Conservation (phyloP, 2,113 vertebrate genomes). For the Epinephelus cyanopodus region DNA sequence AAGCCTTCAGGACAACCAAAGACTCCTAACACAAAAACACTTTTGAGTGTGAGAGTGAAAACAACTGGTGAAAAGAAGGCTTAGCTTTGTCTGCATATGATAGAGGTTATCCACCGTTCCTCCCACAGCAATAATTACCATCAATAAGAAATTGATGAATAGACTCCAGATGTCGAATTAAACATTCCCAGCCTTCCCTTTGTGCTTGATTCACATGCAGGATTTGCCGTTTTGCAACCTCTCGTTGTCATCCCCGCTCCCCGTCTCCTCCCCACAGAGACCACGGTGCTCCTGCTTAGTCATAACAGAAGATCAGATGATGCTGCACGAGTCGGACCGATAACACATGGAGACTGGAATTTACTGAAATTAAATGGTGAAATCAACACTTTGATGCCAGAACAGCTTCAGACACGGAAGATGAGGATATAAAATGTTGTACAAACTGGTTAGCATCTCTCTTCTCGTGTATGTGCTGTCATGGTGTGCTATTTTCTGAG, state of each 20-base stretch:
- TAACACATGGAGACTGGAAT: conserved; percentile 39
- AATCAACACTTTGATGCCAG: conserved; percentile 25
- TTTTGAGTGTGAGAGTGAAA: conserved; percentile 54
- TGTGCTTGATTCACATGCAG: conserved; percentile 52
- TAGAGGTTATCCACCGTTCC: conserved; percentile 59
- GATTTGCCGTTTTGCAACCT: conserved; percentile 54
- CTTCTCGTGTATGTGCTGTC: not conserved
- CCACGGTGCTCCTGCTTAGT: conserved; percentile 39
- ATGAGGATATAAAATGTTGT: not conserved
- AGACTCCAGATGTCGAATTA: conserved; percentile 75
- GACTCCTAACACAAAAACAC: conserved; percentile 25
- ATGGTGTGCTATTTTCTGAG: not conserved
- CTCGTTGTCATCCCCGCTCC: conserved; percentile 35
- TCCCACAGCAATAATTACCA: conserved; percentile 67
- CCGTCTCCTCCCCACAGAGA: conserved; percentile 35
- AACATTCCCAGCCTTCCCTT: conserved; percentile 55
- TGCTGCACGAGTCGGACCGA: conserved; percentile 14
- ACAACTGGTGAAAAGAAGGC: conserved; percentile 34
- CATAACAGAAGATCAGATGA: conserved; percentile 47
- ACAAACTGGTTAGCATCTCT: not conserved
- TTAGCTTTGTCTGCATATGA: conserved; percentile 56
- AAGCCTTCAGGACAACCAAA: conserved; percentile 18
- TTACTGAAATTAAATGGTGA: conserved; percentile 21
- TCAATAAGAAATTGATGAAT: conserved; percentile 73
- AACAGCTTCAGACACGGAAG: not conserved